Conservation (phyloP, 2,888 invertebrate species). For the Artemia sinica region DNA sequence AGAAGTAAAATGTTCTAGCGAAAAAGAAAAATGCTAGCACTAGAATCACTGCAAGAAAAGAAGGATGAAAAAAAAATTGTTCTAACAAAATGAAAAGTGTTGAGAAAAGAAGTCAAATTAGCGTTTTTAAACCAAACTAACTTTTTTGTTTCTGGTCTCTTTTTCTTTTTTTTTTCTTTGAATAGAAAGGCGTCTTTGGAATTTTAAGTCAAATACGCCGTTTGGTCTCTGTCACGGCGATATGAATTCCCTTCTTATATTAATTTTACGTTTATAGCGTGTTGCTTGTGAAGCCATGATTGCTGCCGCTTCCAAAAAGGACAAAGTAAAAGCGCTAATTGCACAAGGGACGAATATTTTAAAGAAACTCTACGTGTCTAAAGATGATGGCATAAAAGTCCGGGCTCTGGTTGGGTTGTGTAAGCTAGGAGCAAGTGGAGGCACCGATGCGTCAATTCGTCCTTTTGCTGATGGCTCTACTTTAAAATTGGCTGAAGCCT, state of each 20-base stretch:
- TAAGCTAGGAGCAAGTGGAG: conserved; percentile 84
- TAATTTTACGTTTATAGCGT: conserved; percentile 41
- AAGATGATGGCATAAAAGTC: conserved; percentile 70
- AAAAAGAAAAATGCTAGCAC: no score
- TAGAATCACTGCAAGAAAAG: no score
- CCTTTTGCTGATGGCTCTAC: conserved; percentile 93
- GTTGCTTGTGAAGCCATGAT: conserved; percentile 93
- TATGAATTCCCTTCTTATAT: conserved; percentile 19
- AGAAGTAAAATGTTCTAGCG: no score
- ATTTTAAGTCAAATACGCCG: no score
- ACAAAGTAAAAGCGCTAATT: conserved; percentile 78
- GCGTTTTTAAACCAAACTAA: no score
- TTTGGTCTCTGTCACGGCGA: no score
- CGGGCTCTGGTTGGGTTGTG: conserved; percentile 82
- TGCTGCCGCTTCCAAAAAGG: conserved; percentile 89
- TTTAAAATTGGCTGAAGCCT: conserved; percentile 76
- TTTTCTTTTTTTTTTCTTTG: no score
- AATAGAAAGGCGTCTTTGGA: no score
- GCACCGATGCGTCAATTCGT: conserved; percentile 78
- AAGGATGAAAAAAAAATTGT: no score
- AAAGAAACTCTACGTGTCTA: conserved; percentile 76
- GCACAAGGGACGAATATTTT: conserved; percentile 75
- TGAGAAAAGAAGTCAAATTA: no score
- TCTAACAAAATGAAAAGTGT: no score
- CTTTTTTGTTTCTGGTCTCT: no score